Conservation (phyloP, 1,140 invertebrate species). For the Drosophila repletoides region DNA sequence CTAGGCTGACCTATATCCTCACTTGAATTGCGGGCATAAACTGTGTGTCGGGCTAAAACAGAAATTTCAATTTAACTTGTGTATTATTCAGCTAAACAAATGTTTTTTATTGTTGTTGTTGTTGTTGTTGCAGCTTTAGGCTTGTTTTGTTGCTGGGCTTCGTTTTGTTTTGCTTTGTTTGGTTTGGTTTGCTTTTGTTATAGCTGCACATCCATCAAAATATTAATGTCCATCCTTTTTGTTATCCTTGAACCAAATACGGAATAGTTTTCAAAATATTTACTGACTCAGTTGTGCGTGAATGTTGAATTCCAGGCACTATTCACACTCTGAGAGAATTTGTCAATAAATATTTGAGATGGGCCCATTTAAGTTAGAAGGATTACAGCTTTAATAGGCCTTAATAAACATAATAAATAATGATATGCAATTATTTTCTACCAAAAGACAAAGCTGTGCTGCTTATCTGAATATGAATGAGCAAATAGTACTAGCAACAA, state of each 20-base stretch:
- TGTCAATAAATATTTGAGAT: slow-evolving; percentile 1
- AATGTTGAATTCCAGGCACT: not conserved
- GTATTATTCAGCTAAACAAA: not conserved
- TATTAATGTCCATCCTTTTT: not conserved
- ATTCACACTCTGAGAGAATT: not conserved
- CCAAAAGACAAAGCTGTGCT: too few species aligned
- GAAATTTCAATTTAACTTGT: slow-evolving; percentile 22
- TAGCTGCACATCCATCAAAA: not conserved
- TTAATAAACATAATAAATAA: too few species aligned
- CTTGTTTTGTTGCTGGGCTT: not conserved
- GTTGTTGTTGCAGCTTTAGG: not conserved
- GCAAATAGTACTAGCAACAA: too few species aligned
- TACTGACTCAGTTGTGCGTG: slow-evolving; percentile 16
- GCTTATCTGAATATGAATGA: too few species aligned
- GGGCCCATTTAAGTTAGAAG: slow-evolving; percentile 1
- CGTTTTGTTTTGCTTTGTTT: not conserved
- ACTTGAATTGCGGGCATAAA: not conserved
- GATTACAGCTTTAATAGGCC: too few species aligned
- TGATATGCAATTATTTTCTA: too few species aligned
- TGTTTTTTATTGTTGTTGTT: not conserved
- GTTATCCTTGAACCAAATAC: not conserved
- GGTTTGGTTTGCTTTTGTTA: not conserved
- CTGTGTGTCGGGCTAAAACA: slow-evolving; percentile 13
- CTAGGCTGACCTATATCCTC: not conserved
- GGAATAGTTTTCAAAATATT: slow-evolving; percentile 10